Conservation (phyloP, 2,888 invertebrate species). For the Dryobotodes eremita region DNA sequence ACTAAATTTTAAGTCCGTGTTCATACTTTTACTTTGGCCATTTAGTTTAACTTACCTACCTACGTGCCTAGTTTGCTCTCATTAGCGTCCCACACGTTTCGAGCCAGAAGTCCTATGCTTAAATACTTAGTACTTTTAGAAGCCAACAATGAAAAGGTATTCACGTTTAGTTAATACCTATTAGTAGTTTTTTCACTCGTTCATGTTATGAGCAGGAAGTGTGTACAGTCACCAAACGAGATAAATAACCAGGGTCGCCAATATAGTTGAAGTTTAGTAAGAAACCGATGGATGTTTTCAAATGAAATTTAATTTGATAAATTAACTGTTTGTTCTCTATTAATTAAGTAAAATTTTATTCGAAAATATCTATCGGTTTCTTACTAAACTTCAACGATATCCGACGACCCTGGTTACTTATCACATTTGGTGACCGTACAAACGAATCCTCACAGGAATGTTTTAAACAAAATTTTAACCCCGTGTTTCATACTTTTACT, state of each 20-base stretch:
- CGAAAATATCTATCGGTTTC: too few species aligned
- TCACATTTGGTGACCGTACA: too few species aligned
- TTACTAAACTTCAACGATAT: too few species aligned
- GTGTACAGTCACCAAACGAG: too few species aligned
- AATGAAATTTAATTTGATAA: too few species aligned
- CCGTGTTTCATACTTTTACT: conserved; percentile 31
- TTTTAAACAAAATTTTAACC: conserved; percentile 51
- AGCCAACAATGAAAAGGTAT: conserved; percentile 3
- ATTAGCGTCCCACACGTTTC: not conserved
- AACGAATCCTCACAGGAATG: conserved; percentile 39
- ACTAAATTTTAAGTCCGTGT: not conserved
- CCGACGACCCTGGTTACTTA: too few species aligned
- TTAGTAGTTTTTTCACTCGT: conserved; percentile 6
- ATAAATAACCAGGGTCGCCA: too few species aligned
- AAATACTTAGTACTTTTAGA: conserved; percentile 18
- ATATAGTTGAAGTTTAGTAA: too few species aligned
- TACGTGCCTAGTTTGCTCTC: not conserved
- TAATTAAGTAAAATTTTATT: too few species aligned
- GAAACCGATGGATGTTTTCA: too few species aligned
- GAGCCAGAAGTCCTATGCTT: conserved; percentile 4
- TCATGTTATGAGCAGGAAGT: conserved; percentile 10
- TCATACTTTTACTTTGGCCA: not conserved
- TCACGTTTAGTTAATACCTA: not conserved
- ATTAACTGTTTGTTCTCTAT: too few species aligned
- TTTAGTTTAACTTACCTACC: conserved; percentile 8